Base-by-base conservation (phyloP, 1,140 invertebrate species). In the Ostrea edulis region DNA sequence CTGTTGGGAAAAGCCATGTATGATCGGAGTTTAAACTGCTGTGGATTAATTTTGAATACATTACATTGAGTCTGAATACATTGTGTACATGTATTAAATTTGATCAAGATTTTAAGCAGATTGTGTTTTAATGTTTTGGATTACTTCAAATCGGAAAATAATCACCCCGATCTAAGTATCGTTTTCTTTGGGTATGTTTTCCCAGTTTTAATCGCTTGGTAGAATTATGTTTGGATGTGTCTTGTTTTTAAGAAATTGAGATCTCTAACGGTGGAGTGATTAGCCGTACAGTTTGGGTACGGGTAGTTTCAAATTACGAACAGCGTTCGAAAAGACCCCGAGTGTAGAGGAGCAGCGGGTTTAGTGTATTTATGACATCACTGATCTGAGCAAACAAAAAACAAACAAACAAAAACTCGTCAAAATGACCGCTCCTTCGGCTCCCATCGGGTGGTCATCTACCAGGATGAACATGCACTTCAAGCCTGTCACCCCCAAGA, bases 401-500 rank as follows among this genome's bases (percentile, higher is more conserved):
- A 44, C 35, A n/a, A n/a, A n/a, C n/a, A n/a, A n/a, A n/a, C n/a
- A 44, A 44, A 44, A 44, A 44, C 35, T 44, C 12, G 68, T 77
- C 82, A 83, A n/a, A 9, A 83, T 83, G 82, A 85, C 55, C 17
- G 83, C 83, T 85, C 53, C 88, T 12, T 5, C 53, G 0, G 65
- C 55, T 22, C 88, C 88, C 29, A 89, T 89, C 12, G 88, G 86
- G n/a, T 89, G 88, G 88, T 85, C 82, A 0, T 54, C 86, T 14
- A 55, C 82, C 8, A 62, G 58, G 25, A 82, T 89, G 83, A 89
- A 89, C 77, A 53, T 89, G 71, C 88, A 89, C 71, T 89, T 85
- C 51, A 87, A 87, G 55, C 58, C 88, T 0, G 88, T 89, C 0
- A 54, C 83, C 25, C 88, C 88, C 5, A 81, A 44, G 9, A 84